phyloP scores from a whole-genome alignment of 2,888 invertebrate genomes.

The Clepsis dumicolana region DNA sequence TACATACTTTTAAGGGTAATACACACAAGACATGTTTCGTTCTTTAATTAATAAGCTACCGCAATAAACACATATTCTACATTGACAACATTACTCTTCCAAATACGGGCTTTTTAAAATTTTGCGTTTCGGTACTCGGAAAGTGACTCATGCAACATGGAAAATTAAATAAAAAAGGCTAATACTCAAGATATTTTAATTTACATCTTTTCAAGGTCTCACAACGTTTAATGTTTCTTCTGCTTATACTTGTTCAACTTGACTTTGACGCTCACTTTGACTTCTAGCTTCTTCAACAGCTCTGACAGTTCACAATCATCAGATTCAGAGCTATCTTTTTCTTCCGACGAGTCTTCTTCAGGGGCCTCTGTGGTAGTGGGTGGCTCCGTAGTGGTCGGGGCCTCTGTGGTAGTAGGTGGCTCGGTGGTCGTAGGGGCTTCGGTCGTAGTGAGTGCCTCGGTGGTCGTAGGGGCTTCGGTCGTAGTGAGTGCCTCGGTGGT shows the following conservation, averaged over 20 bases:
- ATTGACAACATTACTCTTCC: conserved; percentile 16
- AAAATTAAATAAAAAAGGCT: background rate
- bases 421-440: conserved; percentile 44
- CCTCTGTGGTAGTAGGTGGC: conserved; percentile 17
- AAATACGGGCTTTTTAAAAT: background rate
- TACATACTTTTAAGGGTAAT: no score
- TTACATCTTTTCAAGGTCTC: conserved; percentile 19
- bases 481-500: conserved; percentile 46
- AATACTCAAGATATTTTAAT: conserved; percentile 13
- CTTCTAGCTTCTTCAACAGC: conserved; percentile 70
- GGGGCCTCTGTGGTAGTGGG: conserved; percentile 44
- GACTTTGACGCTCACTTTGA: conserved; percentile 75
- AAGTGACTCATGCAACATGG: background rate
- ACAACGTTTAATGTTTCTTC: conserved; percentile 50
- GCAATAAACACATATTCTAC: background rate
- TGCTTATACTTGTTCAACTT: conserved; percentile 67
- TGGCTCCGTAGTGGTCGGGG: conserved; percentile 43
- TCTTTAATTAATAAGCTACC: background rate
- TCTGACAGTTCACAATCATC: conserved; percentile 57
- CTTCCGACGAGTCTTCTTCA: conserved; percentile 55
- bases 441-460: conserved; percentile 43
- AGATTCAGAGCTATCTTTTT: conserved; percentile 48
- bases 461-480: conserved; percentile 43
- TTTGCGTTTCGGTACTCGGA: background rate
- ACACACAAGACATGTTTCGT: no score